Percentiles rank a stretch among this genome's conserved stretches.
These are phyloP conservation scores for Cochlearius cochlearius DNA, from an alignment of 2,113 vertebrate species.

Conservation along the genomic window DNA sequence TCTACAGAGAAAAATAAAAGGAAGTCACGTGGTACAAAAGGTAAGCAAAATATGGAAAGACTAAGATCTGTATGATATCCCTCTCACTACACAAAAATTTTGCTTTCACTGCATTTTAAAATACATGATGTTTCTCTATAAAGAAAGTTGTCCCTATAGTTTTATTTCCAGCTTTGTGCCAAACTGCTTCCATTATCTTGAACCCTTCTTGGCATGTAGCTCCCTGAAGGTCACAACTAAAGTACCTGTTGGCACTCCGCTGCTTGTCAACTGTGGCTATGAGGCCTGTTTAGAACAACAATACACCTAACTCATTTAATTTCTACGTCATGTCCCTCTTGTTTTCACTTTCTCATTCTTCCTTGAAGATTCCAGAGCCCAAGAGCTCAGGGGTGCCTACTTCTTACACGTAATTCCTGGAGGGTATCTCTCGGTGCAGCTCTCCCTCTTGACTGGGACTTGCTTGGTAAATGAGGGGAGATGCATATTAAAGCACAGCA, in stretches of 20 bases:
- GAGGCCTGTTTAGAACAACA: not conserved
- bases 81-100: not conserved
- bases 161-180: not conserved
- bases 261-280: not conserved
- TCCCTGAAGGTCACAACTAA: not conserved
- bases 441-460: not conserved
- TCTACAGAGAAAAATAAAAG: not conserved
- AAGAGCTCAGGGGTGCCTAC: not conserved
- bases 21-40: not conserved
- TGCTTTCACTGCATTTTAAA: not conserved
- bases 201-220: not conserved
- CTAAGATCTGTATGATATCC: not conserved
- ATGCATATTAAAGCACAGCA: not conserved
- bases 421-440: not conserved
- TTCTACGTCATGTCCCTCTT: not conserved
- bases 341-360: not conserved
- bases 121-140: not conserved
- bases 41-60: not conserved
- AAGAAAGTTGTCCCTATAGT: not conserved
- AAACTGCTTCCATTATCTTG: not conserved
- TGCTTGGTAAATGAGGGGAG: not conserved
- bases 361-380: not conserved
- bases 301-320: not conserved
- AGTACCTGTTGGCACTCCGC: not conserved
- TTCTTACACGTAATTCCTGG: not conserved